Evolutionary conservation across 1,140 invertebrate genomes (phyloP).

Genomic region (Eriocheir sinensis): DNA sequence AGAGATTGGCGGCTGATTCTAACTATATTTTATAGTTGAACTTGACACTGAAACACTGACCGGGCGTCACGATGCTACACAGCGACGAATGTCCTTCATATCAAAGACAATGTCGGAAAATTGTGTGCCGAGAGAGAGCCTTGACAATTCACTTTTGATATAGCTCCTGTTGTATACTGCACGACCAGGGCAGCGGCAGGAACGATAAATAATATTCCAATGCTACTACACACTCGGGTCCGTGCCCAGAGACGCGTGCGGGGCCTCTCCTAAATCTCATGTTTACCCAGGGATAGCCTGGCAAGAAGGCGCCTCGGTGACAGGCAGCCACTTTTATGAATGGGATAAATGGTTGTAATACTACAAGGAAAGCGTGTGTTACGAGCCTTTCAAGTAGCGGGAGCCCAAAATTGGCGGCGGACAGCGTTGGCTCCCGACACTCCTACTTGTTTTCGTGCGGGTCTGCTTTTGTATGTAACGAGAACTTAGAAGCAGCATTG

Average conservation of each 20-base stretch:
- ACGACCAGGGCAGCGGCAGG: conserved; percentile 27
- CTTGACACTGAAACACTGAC: too few relatives aligned
- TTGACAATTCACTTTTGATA: conserved; percentile 24
- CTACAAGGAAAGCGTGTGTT: background rate
- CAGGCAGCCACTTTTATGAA: conserved; percentile 48
- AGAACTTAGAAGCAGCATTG: too few relatives aligned
- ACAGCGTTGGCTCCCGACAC: too few relatives aligned
- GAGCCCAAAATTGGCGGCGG: too few relatives aligned
- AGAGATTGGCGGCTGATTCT: too few relatives aligned
- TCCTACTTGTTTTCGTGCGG: too few relatives aligned
- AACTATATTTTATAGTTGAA: too few relatives aligned
- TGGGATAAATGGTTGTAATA: conserved; percentile 53
- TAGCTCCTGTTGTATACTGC: background rate
- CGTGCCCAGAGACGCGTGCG: conserved; percentile 26
- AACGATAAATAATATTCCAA: conserved; percentile 68
- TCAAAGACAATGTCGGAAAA: too few relatives aligned
- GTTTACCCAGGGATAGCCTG: conserved; percentile 47
- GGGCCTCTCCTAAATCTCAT: conserved; percentile 57
- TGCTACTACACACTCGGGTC: conserved; percentile 45
- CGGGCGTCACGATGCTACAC: too few relatives aligned
- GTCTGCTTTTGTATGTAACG: too few relatives aligned
- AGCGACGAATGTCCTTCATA: too few relatives aligned
- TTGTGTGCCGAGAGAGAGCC: too few relatives aligned
- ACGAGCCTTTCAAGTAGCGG: background rate
- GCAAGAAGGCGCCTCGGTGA: background rate